Base-by-base conservation (phyloP, 2,888 invertebrate species). In the Strigamia crassipes region DNA sequence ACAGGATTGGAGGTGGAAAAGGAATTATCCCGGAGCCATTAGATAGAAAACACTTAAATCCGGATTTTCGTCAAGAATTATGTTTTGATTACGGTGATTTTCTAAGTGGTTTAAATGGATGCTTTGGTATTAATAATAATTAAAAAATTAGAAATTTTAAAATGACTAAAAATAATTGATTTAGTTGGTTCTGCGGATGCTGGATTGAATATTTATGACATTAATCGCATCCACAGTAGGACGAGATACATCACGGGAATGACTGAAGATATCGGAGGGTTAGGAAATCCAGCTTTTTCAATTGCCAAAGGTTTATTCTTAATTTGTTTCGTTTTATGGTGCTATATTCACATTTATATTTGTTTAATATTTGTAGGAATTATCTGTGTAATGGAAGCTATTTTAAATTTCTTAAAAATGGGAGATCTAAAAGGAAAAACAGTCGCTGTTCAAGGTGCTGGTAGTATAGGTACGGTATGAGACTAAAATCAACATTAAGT, bases 81-180 rank as follows among this genome's bases (percentile, higher is more conserved):
- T 85, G 85, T 81, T 82, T 83, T 73, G 86, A 86, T 82, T 86
- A 84, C 84, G 86, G 86, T 21, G 85, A 86, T 56, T 86, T 86
- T 83, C 81, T 86, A 4, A 84, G 85, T 9, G 85, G 86, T 13
- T 83, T 86, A 12, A 86, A 86, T 85, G 86, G 86, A 42, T 85
- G 85, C 79, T 85, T 73, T 81, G 61, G 81, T 81, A 78, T 51
- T 34, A 82, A n/a, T n/a, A n/a, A 34, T 34, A 38, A 41, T 78
- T 81, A 21, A 9, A 18, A 46, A 27, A 4, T 1, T 34, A 27
- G n/a, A 21, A 78, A 34, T 78, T n/a, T n/a, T n/a, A n/a, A n/a
- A n/a, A 38, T 78, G 13, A 3, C 6, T 13, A 78, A 27, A 78
- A 78, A 78, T 13, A 31, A 27, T 8, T 78, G 9, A 82, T 84